Conservation (phyloP, 2,888 invertebrate genomes). For the Lithophane leautieri region DNA sequence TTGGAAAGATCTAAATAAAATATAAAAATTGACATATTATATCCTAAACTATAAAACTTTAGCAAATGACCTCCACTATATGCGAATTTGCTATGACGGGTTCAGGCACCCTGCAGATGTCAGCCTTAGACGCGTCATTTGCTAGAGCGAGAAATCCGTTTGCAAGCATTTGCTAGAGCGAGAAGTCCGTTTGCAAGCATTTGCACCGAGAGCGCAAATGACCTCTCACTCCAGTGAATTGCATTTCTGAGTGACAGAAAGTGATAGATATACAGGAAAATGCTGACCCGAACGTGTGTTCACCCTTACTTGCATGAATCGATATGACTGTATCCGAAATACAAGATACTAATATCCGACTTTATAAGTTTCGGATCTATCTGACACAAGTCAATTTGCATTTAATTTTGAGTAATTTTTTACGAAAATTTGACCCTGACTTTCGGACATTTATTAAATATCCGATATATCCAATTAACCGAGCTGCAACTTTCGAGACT, state of each 20-base stretch:
- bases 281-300: not conserved
- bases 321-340: not conserved
- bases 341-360: conserved; percentile 3
- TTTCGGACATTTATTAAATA: conserved; percentile 31
- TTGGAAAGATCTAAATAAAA: too few relatives aligned
- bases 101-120: too few relatives aligned
- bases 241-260: not conserved
- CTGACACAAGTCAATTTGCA: not conserved
- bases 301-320: not conserved
- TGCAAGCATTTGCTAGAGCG: not conserved
- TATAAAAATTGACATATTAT: too few relatives aligned
- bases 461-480: conserved; percentile 19
- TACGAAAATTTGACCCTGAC: conserved; percentile 26
- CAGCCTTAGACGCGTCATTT: not conserved
- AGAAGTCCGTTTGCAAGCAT: not conserved
- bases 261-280: not conserved
- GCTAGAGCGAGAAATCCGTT: not conserved
- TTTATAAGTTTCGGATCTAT: not conserved
- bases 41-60: too few relatives aligned
- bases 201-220: not conserved
- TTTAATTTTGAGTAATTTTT: conserved; percentile 2
- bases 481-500: conserved; percentile 21
- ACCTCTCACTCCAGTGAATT: not conserved
- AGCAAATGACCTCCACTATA: too few relatives aligned
- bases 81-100: too few relatives aligned